Evolutionary conservation across 2,797 vertebrate genomes (phyloP).

Genomic region (Echeneis naucrates): DNA sequence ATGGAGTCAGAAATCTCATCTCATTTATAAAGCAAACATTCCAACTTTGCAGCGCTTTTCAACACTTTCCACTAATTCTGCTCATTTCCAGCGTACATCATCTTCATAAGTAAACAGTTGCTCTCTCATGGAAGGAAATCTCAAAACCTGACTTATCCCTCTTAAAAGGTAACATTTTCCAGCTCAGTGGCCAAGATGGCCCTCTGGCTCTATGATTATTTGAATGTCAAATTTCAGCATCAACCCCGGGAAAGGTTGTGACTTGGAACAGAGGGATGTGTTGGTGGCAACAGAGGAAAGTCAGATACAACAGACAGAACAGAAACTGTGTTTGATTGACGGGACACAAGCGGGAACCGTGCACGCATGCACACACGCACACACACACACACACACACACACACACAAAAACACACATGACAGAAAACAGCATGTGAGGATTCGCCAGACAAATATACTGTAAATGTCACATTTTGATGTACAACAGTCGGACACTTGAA

Average conservation of each 20-base stretch:
- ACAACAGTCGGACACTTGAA: not conserved
- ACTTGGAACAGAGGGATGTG: slow-evolving; percentile 33
- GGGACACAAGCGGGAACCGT: not conserved
- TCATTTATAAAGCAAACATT: slow-evolving; percentile 77
- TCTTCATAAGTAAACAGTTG: slow-evolving; percentile 65
- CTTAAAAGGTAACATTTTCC: slow-evolving; percentile 71
- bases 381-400: not conserved
- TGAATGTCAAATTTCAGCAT: slow-evolving; percentile 60
- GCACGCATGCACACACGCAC: no score
- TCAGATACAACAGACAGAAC: slow-evolving; percentile 7
- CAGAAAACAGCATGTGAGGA: not conserved
- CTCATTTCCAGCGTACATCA: slow-evolving; percentile 62
- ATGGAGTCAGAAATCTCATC: slow-evolving; percentile 75
- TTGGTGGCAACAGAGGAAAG: slow-evolving; percentile 26
- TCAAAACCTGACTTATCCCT: slow-evolving; percentile 48
- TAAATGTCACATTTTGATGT: not conserved
- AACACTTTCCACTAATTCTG: slow-evolving; percentile 75
- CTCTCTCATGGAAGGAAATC: slow-evolving; percentile 52
- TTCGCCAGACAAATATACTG: slow-evolving; percentile 12
- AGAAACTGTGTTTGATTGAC: not conserved
- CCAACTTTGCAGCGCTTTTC: slow-evolving; percentile 69
- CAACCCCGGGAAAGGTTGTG: slow-evolving; percentile 40
- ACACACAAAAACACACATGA: not conserved
- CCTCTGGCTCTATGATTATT: slow-evolving; percentile 50
- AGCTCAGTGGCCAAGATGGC: slow-evolving; percentile 54